Conservation (phyloP, 2,113 vertebrate genomes). For the Ictalurus punctatus region DNA sequence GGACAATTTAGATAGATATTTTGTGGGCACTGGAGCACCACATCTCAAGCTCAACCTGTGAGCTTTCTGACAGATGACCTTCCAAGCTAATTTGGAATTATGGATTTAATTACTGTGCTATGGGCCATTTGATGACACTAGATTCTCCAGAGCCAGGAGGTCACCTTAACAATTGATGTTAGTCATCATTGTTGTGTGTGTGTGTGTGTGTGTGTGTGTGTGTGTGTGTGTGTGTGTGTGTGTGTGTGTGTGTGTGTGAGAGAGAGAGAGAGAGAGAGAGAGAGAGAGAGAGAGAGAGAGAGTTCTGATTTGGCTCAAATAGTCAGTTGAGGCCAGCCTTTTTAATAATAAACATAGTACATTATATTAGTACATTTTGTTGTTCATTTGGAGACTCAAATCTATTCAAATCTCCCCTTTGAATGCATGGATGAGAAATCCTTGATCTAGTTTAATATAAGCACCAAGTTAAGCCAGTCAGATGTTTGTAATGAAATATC, state of each 20-base stretch:
- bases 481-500: background rate
- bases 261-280: background rate
- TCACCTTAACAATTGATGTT: slow-evolving; percentile 36
- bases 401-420: background rate
- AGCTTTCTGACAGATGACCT: slow-evolving; percentile 46
- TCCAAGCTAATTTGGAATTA: slow-evolving; percentile 48
- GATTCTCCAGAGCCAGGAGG: slow-evolving; percentile 25
- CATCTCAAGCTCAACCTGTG: background rate
- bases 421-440: background rate
- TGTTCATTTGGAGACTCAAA: background rate
- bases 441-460: background rate
- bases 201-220: background rate
- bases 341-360: background rate
- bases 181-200: background rate
- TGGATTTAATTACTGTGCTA: slow-evolving; percentile 44
- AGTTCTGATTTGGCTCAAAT: background rate
- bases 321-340: background rate
- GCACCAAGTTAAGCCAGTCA: background rate
- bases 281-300: too few relatives aligned
- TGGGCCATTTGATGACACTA: slow-evolving; percentile 32
- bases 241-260: background rate
- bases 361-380: background rate
- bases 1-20: slow-evolving; percentile 7
- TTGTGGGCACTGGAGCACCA: slow-evolving; percentile 22
- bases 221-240: background rate